Evolutionary conservation across 2,888 invertebrate genomes (phyloP).

Genomic region (Synanthedon formicaeformis): DNA sequence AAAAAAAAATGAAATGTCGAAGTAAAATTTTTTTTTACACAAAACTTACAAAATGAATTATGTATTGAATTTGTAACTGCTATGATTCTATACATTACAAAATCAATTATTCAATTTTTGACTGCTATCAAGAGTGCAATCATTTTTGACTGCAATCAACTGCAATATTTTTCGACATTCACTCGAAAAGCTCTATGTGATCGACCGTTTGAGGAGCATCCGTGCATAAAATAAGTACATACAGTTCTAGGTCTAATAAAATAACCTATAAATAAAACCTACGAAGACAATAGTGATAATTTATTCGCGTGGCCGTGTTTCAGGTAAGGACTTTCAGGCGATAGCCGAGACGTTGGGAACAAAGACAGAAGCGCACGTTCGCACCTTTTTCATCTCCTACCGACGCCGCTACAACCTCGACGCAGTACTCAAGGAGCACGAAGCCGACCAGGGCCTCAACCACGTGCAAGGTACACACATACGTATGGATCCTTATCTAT

Average conservation of each 20-base stretch:
- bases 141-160: no score
- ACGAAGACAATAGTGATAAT: not conserved
- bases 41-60: no score
- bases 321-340: slow-evolving; percentile 88
- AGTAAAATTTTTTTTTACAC: no score
- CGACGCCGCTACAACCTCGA: slow-evolving; percentile 91
- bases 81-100: no score
- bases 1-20: no score
- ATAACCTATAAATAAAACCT: not conserved
- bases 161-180: no score
- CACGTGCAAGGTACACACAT: slow-evolving; percentile 33
- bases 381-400: slow-evolving; percentile 92
- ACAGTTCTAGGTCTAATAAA: no score
- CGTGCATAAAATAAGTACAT: not conserved
- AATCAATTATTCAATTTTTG: no score
- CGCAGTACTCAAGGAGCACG: slow-evolving; percentile 85
- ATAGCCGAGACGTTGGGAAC: slow-evolving; percentile 96
- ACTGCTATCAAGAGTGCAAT: no score
- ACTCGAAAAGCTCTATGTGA: not conserved
- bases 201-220: not conserved
- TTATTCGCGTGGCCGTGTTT: slow-evolving; percentile 1
- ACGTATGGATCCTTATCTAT: no score
- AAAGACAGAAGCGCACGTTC: slow-evolving; percentile 92
- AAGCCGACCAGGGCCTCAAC: slow-evolving; percentile 77
- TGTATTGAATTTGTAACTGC: no score